These are phyloP conservation scores for Bolinopsis microptera DNA, from an alignment of 37 sponge, comb jelly and placozoan species.

Conservation along the genomic window DNA sequence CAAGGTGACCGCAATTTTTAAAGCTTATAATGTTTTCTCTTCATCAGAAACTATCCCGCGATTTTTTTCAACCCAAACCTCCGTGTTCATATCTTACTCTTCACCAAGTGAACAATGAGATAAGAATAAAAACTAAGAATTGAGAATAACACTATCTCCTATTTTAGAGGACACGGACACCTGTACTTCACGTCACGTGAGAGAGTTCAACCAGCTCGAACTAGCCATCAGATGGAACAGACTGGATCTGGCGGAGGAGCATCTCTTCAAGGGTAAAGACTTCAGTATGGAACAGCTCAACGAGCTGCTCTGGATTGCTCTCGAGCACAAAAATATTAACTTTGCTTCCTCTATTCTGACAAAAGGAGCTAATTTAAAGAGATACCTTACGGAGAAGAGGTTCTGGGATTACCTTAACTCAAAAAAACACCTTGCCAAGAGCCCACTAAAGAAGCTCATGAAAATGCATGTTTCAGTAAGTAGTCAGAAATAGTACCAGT, in stretches of 20 bases:
- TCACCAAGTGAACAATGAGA: too few relatives aligned
- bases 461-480: background rate
- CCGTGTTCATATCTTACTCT: too few relatives aligned
- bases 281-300: slow-evolving; percentile 1
- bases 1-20: too few relatives aligned
- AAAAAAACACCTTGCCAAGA: background rate
- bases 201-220: slow-evolving; percentile 24
- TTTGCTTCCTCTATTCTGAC: background rate
- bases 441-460: background rate
- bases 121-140: too few relatives aligned
- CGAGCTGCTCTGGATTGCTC: slow-evolving; percentile 1
- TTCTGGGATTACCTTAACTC: background rate
- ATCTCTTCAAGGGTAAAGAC: background rate
- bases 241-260: slow-evolving; percentile 16
- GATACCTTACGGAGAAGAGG: background rate
- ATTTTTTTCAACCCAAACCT: too few relatives aligned
- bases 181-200: background rate
- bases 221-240: slow-evolving; percentile 19
- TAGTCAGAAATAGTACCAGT: too few relatives aligned
- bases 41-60: too few relatives aligned
- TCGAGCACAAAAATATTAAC: background rate
- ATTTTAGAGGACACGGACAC: background rate
- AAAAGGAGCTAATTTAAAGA: background rate
- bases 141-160: too few relatives aligned
- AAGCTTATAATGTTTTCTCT: too few relatives aligned